A percentile compares a stretch with the other conserved stretches of the same genome.
These are phyloP conservation scores for Sebastes trivittatus DNA, from an alignment of 2,797 vertebrate genomes.

Conservation along the genomic window DNA sequence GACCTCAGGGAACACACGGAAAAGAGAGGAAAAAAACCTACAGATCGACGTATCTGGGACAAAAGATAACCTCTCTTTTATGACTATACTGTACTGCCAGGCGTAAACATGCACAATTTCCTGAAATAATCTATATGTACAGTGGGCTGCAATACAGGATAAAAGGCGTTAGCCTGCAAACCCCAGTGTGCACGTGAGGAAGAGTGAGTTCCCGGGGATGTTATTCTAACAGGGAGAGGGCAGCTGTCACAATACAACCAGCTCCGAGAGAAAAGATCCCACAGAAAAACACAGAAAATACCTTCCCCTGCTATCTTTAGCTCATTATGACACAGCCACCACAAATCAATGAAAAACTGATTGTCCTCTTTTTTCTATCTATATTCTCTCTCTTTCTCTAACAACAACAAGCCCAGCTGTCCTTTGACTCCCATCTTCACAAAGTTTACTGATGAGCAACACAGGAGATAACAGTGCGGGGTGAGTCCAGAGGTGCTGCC, in stretches of 20 bases:
- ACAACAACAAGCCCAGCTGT: slow-evolving; percentile 28
- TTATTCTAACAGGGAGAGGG: slow-evolving; percentile 81
- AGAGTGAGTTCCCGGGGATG: slow-evolving; percentile 84
- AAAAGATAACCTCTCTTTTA: slow-evolving; percentile 41
- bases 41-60: slow-evolving; percentile 9
- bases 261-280: slow-evolving; percentile 57
- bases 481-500: slow-evolving; percentile 7
- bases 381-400: neutral
- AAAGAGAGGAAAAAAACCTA: neutral
- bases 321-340: slow-evolving; percentile 46
- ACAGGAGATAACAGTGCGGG: neutral
- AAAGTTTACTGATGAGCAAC: slow-evolving; percentile 6
- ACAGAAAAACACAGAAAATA: slow-evolving; percentile 71
- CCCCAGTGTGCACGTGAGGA: slow-evolving; percentile 73
- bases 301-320: slow-evolving; percentile 75
- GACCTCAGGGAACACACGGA: slow-evolving; percentile 30
- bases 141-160: slow-evolving; percentile 38
- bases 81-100: slow-evolving; percentile 1
- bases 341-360: slow-evolving; percentile 48
- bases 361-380: neutral
- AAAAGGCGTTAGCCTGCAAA: slow-evolving; percentile 66
- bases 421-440: slow-evolving; percentile 1
- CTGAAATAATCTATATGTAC: slow-evolving; percentile 26
- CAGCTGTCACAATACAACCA: slow-evolving; percentile 83
- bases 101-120: slow-evolving; percentile 12